Conservation (phyloP, 92 coral and sea anemone species). For the Nematostella vectensis region DNA sequence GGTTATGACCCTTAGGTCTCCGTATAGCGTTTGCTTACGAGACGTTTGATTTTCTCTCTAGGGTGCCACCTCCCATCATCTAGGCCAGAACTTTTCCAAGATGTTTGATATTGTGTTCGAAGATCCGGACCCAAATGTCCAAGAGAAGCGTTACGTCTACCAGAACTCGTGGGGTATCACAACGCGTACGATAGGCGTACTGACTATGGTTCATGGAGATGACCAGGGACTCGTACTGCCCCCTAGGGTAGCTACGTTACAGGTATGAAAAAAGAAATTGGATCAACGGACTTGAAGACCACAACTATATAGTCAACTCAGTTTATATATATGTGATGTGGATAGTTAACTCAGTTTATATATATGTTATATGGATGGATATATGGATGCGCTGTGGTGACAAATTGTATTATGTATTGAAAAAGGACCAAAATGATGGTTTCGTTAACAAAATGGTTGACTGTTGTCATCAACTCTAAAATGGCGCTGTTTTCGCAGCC, state of each 20-base stretch:
- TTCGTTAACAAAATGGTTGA: no score
- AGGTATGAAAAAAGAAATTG: no score
- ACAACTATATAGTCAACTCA: background rate
- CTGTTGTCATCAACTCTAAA: no score
- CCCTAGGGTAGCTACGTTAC: conserved; percentile 82
- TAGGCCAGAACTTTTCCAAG: conserved; percentile 97
- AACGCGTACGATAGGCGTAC: conserved; percentile 89
- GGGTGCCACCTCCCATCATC: conserved; percentile 96
- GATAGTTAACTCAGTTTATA: no score
- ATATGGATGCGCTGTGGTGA: no score
- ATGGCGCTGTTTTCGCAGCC: no score
- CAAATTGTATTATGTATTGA: no score
- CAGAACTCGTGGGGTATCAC: conserved; percentile 99
- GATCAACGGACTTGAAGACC: background rate
- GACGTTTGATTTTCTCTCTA: conserved; percentile 10
- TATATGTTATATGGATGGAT: no score
- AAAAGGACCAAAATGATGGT: no score
- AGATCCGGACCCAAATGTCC: conserved; percentile 80
- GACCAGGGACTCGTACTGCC: conserved; percentile 85
- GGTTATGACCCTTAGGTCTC: no score
- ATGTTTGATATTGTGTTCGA: conserved; percentile 97
- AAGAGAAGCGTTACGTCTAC: conserved; percentile 80
- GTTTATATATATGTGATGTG: background rate
- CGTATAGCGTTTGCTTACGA: no score
- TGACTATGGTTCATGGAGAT: conserved; percentile 96